Base-by-base conservation (phyloP, 2,797 vertebrate genomes). In the Micropoecilia bifurca region DNA sequence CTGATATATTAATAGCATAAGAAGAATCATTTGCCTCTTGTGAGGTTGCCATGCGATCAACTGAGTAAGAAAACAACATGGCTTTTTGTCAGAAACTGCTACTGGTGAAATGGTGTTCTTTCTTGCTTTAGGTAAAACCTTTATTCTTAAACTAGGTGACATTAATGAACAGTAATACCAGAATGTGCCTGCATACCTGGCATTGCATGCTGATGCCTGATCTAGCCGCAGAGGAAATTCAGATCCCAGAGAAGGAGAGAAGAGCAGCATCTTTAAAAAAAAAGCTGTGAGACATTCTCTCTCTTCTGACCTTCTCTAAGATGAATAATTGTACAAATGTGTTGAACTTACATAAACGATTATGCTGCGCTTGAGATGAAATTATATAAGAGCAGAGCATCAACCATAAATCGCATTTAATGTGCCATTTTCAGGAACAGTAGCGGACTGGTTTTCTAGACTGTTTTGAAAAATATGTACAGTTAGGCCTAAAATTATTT, bases 251-350 rank as follows among this genome's bases (percentile, higher is more conserved):
- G 16, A 33, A 66, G 36, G 20, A 39, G 7, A 39, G 63, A 3
- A 16, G 36, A 41, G 63, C 36, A 68, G 36, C 18, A 22, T 41
- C 33, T 66, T 39, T 18, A 47, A 8, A 16, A 61, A 16, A 61
- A 39, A 39, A 20, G 13, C 59, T 61, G 59, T 66, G 61, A 66
- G 61, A 66, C 33, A 66, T 36, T 66, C 33, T 66, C 61, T 36
- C 33, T 66, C 61, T 68, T 68, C 63, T 41, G 63, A 68, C 63
- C 36, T 68, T 68, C 63, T 68, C 72, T 53, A 47, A 57, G 43
- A 71, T 45, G 57, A 68, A 68, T 68, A 68, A 68, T 68, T 68
- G 36, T 68, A 68, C 63, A 41, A 63, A 59, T 50, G 63, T 41
- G 63, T 68, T 68, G 63, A 68, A 68, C 63, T 68, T 68, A 68